phyloP scores from a whole-genome alignment of 2,888 invertebrate species.

The Myathropa florea region DNA sequence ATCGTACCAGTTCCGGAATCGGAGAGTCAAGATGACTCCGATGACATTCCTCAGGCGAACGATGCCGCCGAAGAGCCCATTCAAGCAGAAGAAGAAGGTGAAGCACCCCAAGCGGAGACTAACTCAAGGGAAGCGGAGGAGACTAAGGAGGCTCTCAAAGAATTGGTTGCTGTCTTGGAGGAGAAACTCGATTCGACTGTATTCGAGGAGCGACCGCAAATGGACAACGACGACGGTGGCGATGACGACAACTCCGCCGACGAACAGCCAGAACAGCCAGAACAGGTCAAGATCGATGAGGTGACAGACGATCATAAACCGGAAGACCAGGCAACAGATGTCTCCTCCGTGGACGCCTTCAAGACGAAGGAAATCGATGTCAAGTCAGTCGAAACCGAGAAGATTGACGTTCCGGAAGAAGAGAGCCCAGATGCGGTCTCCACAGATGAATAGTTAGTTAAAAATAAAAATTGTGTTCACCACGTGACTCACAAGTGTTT shows the following conservation, averaged over 20 bases:
- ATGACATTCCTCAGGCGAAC: not conserved
- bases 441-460: constrained; percentile 46
- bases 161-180: constrained; percentile 43
- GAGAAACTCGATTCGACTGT: constrained; percentile 21
- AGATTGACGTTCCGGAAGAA: constrained; percentile 46
- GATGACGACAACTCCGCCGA: not conserved
- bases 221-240: not conserved
- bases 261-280: not conserved
- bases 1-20: not conserved
- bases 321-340: constrained; percentile 47
- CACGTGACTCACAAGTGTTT: constrained; percentile 39
- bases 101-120: not conserved
- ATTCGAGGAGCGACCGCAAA: not conserved
- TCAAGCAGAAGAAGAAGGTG: constrained; percentile 12
- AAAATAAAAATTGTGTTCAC: constrained; percentile 32
- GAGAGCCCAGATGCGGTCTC: constrained; percentile 22
- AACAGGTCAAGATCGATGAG: not conserved
- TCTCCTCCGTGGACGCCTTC: constrained; percentile 47
- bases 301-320: constrained; percentile 7
- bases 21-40: constrained; percentile 8
- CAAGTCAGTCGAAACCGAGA: constrained; percentile 44
- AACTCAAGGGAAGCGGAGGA: constrained; percentile 16
- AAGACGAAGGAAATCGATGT: constrained; percentile 58
- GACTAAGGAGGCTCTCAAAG: constrained; percentile 39
- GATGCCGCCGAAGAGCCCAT: not conserved